Evolutionary conservation across 2,888 invertebrate genomes (phyloP).

Genomic region (Rhogogaster chlorosoma): DNA sequence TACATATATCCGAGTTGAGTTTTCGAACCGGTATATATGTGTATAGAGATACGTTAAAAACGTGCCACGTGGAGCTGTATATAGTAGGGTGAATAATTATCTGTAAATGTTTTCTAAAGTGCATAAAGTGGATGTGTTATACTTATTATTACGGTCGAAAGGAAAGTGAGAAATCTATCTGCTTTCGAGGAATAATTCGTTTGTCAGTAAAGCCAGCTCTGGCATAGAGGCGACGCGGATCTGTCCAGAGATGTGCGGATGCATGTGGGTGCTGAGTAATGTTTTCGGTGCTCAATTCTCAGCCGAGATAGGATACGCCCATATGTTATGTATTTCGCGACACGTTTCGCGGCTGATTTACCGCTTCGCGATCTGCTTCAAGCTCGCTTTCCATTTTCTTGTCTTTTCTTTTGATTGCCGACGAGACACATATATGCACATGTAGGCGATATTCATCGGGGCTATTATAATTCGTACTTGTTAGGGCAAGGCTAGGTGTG

Average conservation of each 20-base stretch:
- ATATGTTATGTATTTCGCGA: slow-evolving; percentile 7
- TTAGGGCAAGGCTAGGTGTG: neutral
- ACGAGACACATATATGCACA: neutral
- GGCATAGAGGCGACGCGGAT: slow-evolving; percentile 11
- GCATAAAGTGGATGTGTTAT: slow-evolving; percentile 10
- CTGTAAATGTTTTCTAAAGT: slow-evolving; percentile 5
- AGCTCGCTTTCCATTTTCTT: slow-evolving; percentile 34
- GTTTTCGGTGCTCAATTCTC: neutral
- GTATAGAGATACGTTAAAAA: neutral
- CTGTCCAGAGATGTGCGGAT: neutral
- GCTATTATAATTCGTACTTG: neutral
- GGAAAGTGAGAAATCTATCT: neutral
- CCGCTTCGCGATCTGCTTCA: neutral
- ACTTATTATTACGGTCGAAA: neutral
- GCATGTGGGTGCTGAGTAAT: slow-evolving; percentile 33
- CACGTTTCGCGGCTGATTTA: slow-evolving; percentile 21
- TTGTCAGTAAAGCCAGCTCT: neutral
- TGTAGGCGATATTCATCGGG: neutral
- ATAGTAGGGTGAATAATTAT: neutral
- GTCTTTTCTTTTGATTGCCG: neutral
- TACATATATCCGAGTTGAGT: neutral
- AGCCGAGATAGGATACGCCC: neutral
- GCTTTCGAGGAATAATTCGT: neutral
- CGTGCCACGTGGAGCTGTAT: neutral
- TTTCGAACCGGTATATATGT: neutral